phyloP scores from a whole-genome alignment of 2,888 invertebrate species.

The Drosophila cognata region DNA sequence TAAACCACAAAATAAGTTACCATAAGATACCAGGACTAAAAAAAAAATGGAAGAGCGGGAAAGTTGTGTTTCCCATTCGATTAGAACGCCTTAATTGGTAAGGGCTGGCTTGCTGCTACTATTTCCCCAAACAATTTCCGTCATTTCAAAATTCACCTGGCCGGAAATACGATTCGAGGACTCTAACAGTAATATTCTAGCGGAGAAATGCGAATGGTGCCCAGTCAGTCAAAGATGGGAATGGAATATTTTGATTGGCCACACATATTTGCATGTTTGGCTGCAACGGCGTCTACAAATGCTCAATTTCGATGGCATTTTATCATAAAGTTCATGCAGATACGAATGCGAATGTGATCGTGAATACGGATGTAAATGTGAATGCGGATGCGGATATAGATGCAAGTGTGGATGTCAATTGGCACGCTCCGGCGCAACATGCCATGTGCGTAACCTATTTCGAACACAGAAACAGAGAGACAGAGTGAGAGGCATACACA shows the following conservation, averaged over 20 bases:
- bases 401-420: slow-evolving; percentile 56
- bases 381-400: slow-evolving; percentile 30
- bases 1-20: slow-evolving; percentile 9
- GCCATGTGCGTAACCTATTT: slow-evolving; percentile 76
- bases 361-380: slow-evolving; percentile 15
- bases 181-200: slow-evolving; percentile 43
- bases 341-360: slow-evolving; percentile 17
- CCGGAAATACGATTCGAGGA: slow-evolving; percentile 48
- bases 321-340: slow-evolving; percentile 49
- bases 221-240: slow-evolving; percentile 49
- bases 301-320: slow-evolving; percentile 51
- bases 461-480: slow-evolving; percentile 34
- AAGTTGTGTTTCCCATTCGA: slow-evolving; percentile 22
- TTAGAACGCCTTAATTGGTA: slow-evolving; percentile 13
- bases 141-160: slow-evolving; percentile 31
- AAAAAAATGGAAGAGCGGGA: background rate
- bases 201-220: slow-evolving; percentile 25
- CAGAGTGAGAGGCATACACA: slow-evolving; percentile 11
- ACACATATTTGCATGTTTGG: slow-evolving; percentile 16
- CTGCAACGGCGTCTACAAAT: slow-evolving; percentile 31
- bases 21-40: background rate
- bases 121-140: slow-evolving; percentile 38
- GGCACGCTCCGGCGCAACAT: slow-evolving; percentile 62
- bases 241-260: slow-evolving; percentile 67
- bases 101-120: slow-evolving; percentile 4